A percentile compares a stretch with the other conserved stretches of the same genome.
Conservation (phyloP, 2,797 vertebrate genomes). For the Erethizon dorsatum region DNA sequence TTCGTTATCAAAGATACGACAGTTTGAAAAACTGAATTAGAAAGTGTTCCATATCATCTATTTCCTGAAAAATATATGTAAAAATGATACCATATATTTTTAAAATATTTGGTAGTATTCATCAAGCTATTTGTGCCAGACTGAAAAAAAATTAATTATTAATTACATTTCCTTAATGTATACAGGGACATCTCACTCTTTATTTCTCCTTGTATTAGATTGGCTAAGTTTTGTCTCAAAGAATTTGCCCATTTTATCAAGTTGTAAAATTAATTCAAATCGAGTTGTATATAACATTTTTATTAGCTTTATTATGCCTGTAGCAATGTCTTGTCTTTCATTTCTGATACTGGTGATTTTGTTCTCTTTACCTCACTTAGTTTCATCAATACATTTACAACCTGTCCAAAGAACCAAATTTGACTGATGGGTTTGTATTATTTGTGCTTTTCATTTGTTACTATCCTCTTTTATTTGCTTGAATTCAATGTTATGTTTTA, state of each 20-base stretch:
- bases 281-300: not conserved
- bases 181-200: not conserved
- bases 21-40: not conserved
- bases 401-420: not conserved
- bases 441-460: not conserved
- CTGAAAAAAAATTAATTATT: not conserved
- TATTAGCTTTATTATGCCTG: not conserved
- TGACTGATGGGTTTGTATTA: not conserved
- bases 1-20: not conserved
- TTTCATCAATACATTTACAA: not conserved
- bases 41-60: not conserved
- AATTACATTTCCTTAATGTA: not conserved
- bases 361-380: not conserved
- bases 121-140: not conserved
- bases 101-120: not conserved
- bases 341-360: not conserved
- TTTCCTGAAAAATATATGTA: slow-evolving; percentile 7
- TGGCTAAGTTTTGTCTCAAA: not conserved
- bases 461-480: not conserved
- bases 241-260: not conserved
- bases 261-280: not conserved
- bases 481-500: not conserved
- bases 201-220: not conserved
- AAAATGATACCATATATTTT: not conserved
- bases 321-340: not conserved